A percentile compares a stretch with the other conserved stretches of the same genome.
Conservation (phyloP, 1,140 invertebrate species). For the Procambarus virginalis region DNA sequence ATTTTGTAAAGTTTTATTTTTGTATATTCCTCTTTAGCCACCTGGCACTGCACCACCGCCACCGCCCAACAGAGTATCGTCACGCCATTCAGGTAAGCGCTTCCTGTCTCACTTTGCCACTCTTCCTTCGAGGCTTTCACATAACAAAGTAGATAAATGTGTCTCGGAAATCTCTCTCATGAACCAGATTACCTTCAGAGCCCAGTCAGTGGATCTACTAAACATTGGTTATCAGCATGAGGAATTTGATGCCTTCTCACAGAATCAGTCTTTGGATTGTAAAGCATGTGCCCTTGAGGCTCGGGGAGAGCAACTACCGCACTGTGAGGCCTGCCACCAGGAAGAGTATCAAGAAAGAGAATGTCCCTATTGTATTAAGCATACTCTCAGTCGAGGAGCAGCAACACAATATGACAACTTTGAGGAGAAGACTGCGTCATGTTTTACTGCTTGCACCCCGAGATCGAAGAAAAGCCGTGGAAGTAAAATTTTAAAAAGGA, state of each 20-base stretch:
- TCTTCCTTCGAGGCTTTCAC: conserved; percentile 31
- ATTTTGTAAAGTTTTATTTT: not conserved
- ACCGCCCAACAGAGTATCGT: conserved; percentile 46
- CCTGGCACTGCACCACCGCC: conserved; percentile 36
- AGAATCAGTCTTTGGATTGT: conserved; percentile 38
- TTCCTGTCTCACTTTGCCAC: conserved; percentile 20
- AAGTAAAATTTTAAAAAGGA: conserved; percentile 23
- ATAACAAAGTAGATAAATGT: not conserved
- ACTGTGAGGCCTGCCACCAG: conserved; percentile 28
- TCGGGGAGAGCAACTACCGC: not conserved
- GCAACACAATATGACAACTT: not conserved
- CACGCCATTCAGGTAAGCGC: conserved; percentile 49
- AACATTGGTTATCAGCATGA: not conserved
- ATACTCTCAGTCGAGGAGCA: conserved; percentile 14
- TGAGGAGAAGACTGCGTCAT: conserved; percentile 39
- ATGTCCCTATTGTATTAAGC: conserved; percentile 23
- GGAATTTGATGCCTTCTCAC: not conserved
- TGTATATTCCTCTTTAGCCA: conserved; percentile 8
- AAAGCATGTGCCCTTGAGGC: conserved; percentile 39
- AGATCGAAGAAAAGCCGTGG: not conserved
- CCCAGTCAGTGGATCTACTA: conserved; percentile 27
- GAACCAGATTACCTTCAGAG: not conserved
- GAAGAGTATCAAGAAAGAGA: conserved; percentile 11
- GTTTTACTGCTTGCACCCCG: conserved; percentile 41
- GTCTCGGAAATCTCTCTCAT: not conserved